These are phyloP conservation scores for Cladorhizidae sp. DNA, from an alignment of 37 sponge, comb jelly and placozoan genomes.

Conservation along the genomic window DNA sequence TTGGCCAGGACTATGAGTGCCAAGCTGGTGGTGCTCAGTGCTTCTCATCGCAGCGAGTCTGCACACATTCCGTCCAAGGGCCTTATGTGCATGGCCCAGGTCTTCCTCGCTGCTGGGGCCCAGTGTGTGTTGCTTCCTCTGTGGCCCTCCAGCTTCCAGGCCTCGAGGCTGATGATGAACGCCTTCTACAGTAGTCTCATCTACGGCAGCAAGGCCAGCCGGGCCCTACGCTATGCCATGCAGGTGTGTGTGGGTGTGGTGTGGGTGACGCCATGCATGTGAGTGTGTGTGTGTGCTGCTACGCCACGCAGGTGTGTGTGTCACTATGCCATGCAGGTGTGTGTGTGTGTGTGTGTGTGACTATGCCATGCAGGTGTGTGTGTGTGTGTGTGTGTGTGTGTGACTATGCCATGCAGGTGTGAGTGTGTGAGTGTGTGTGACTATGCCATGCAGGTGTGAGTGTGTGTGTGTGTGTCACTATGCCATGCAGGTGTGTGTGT, in stretches of 20 bases:
- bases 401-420: no score
- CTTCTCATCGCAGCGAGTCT: conserved; percentile 53
- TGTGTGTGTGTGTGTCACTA: no score
- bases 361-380: no score
- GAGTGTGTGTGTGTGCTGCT: background rate
- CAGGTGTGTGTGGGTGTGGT: conserved; percentile 36
- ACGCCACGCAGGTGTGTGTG: no score
- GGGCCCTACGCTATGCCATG: conserved; percentile 88
- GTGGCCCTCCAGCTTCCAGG: conserved; percentile 82
- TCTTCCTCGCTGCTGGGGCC: conserved; percentile 81
- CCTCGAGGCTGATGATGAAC: conserved; percentile 83
- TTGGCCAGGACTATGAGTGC: conserved; percentile 57
- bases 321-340: background rate
- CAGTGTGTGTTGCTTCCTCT: conserved; percentile 83
- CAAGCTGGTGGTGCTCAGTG: conserved; percentile 83
- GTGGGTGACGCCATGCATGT: background rate
- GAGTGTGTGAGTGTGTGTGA: no score
- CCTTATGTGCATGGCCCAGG: conserved; percentile 68
- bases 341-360: background rate
- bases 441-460: no score
- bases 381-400: no score
- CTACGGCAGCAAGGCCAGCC: conserved; percentile 75
- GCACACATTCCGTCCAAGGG: conserved; percentile 55
- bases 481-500: no score
- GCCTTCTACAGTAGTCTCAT: conserved; percentile 86